Conservation (phyloP, 2,888 invertebrate genomes). For the Pollenia angustigena region DNA sequence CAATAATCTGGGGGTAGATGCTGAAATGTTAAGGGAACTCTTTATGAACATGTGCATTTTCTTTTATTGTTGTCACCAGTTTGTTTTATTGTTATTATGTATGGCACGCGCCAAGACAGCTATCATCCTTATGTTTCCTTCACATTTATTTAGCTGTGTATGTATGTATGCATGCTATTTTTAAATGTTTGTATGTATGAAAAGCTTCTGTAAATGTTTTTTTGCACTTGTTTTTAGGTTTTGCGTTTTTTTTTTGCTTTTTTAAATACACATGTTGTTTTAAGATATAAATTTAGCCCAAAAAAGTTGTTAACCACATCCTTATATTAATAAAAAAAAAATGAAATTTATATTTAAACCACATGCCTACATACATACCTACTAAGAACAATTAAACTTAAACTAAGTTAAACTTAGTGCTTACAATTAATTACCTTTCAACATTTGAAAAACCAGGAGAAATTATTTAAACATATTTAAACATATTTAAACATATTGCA, state of each 20-base stretch:
- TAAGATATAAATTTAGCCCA: conserved; percentile 29
- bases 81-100: conserved; percentile 56
- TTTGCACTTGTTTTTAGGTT: conserved; percentile 56
- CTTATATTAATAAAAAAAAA: conserved; percentile 34
- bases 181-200: not conserved
- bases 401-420: no score
- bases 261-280: conserved; percentile 63
- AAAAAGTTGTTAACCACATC: conserved; percentile 65
- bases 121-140: conserved; percentile 66
- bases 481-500: no score
- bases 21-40: conserved; percentile 38
- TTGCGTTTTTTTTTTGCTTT: conserved; percentile 11
- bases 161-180: not conserved
- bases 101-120: conserved; percentile 78
- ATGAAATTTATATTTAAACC: conserved; percentile 2
- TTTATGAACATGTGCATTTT: conserved; percentile 65
- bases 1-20: conserved; percentile 70
- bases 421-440: no score
- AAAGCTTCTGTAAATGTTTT: conserved; percentile 66
- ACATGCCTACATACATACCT: not conserved
- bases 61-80: conserved; percentile 62
- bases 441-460: no score
- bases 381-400: conserved; percentile 26
- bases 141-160: not conserved
- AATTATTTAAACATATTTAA: no score